These are phyloP conservation scores for Danio jaintianensis DNA, from an alignment of 2,797 vertebrate genomes.

Conservation along the genomic window DNA sequence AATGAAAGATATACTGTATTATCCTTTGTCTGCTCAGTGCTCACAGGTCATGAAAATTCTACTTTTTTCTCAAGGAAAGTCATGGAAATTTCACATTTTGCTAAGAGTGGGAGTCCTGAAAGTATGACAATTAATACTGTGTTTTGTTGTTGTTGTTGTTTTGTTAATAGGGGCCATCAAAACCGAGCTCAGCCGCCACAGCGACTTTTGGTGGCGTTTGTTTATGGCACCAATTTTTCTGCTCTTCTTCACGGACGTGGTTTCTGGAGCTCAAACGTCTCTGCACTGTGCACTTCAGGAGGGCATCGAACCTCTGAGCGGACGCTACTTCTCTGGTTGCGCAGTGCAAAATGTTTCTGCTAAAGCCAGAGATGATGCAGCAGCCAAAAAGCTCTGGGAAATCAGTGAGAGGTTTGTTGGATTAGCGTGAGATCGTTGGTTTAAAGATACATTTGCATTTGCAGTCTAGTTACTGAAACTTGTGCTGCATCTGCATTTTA, in stretches of 20 bases:
- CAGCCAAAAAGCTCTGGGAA: constrained; percentile 66
- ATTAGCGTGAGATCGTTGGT: constrained; percentile 29
- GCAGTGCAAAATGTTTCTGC: constrained; percentile 42
- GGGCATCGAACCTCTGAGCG: constrained; percentile 58
- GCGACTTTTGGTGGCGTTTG: constrained; percentile 20
- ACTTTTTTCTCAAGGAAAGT: too few species aligned
- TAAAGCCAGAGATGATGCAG: constrained; percentile 59
- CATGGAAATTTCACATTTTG: too few species aligned
- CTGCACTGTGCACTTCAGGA: constrained; percentile 66
- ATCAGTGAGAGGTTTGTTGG: constrained; percentile 63
- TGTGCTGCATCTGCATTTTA: neutral
- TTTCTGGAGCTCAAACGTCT: constrained; percentile 62
- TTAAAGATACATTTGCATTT: neutral
- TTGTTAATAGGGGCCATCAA: constrained; percentile 49
- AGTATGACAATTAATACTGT: neutral
- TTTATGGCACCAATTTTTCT: constrained; percentile 19
- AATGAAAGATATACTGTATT: too few species aligned
- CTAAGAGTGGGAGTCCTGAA: too few species aligned
- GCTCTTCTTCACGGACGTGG: constrained; percentile 58
- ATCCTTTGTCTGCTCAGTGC: too few species aligned
- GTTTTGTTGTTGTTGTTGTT: neutral
- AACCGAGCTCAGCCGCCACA: constrained; percentile 28
- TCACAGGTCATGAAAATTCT: too few species aligned
- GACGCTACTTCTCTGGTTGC: constrained; percentile 63
- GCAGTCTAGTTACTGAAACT: neutral